Conservation (phyloP, 2,888 invertebrate species). For the Cryptophagus acutangulus region DNA sequence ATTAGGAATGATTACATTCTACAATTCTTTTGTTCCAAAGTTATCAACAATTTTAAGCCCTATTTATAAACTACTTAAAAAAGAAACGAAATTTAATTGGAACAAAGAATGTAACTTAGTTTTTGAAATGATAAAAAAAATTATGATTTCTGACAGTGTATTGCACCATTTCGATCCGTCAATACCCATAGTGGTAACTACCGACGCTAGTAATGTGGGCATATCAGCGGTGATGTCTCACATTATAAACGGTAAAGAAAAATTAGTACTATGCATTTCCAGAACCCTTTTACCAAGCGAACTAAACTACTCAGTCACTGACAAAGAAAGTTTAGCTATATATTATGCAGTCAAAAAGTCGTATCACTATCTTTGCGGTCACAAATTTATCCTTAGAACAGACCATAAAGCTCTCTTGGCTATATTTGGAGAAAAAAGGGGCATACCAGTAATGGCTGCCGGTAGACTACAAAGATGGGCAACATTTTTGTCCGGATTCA, state of each 20-base stretch:
- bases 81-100: conserved; percentile 10
- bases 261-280: conserved; percentile 2
- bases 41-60: conserved; percentile 11
- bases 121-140: background rate
- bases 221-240: conserved; percentile 13
- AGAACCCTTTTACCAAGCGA: conserved; percentile 1
- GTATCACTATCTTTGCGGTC: conserved; percentile 15
- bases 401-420: conserved; percentile 12
- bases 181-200: background rate
- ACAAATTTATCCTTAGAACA: conserved; percentile 14
- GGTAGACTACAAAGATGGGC: conserved; percentile 20
- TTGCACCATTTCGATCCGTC: conserved; percentile 5
- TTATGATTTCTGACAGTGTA: conserved; percentile 10
- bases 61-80: conserved; percentile 17
- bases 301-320: background rate
- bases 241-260: background rate
- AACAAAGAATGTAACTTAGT: conserved; percentile 37
- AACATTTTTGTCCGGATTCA: conserved; percentile 14
- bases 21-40: conserved; percentile 16
- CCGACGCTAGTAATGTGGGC: conserved; percentile 5
- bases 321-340: conserved; percentile 7
- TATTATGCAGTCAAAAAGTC: conserved; percentile 19
- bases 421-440: conserved; percentile 13
- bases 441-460: conserved; percentile 14
- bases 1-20: conserved; percentile 9